Evolutionary conservation across 2,113 vertebrate genomes (phyloP), one percentile per base, ranked within the genome.

Genomic region (Platycercus adscitus): DNA sequence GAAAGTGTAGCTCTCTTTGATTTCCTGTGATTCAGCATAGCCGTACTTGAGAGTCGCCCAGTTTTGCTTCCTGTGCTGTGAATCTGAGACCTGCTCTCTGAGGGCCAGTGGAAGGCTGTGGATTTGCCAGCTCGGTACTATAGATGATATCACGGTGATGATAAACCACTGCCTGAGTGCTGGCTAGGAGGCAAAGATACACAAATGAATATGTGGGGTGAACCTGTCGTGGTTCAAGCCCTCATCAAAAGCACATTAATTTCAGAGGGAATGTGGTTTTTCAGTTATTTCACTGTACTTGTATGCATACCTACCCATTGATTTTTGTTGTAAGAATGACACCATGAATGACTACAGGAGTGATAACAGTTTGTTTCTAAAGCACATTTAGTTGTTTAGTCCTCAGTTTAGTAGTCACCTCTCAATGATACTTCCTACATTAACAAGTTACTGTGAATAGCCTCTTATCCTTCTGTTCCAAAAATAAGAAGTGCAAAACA

Each of bases 81-180:
- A 49, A 53, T 69, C 44, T 71, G 70, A 77, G 49, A 55, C 39
- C 19, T 80, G 60, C 35, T 55, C 60, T 68, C 43, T 1, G 13
- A 53, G 23, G 0, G 0, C 66, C 0, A 0, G 81, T 28, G 60
- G 63, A 52, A 89, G 44, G 71, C 61, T 35, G n/a, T 0, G 4
- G 26, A 37, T 37, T 69, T 26, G 0, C 72, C 63, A 80, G 46
- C 47, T 80, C 0, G 0, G 17, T 4, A 0, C 24, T 66, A 18
- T 5, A 47, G 17, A 50, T 91, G 68, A 8, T 44, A 64, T n/a
- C 37, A 1, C 49, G 50, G 35, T 28, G 46, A 81, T 55, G 55
- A 60, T 39, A 73, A 95, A 78, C 72, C 80, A 26, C 46, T 39
- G 37, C 61, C 78, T 70, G 44, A 43, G 60, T 25, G 41, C 72